Evolutionary conservation across 35 echinoderm and acorn worm genomes (phyloP), one percentile per base, ranked within the genome.

Genomic region (Lytechinus variegatus): DNA sequence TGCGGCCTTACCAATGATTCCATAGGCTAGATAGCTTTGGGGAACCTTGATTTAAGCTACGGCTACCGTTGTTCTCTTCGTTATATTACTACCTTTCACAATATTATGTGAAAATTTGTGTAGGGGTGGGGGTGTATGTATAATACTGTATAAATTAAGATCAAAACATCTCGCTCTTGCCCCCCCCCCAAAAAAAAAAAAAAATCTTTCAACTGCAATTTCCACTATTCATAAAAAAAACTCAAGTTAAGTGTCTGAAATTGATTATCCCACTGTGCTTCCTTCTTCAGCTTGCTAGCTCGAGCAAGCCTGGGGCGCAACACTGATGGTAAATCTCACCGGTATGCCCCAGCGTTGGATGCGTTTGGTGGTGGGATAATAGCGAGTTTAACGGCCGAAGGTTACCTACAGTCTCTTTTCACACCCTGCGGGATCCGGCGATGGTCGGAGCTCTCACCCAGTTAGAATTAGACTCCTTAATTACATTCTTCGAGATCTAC

Each of bases 381-480:
- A 79, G 66, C 66, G 66, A 79, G 66, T 79, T 58, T 79, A 79
- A 79, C 66, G 66, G 19, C 66, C 66, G 66, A 24, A 79, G 14
- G 19, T 79, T 24, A 58, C 33, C 56, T 58, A 58, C 13, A 13
- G 13, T 11, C 4, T 24, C 19, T 79, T 6, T 79, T 79, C 66
- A 79, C 66, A 79, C 66, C 66, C 66, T 79, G 66, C 66, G 66
- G 66, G 66, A 79, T 79, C 4, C 66, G 19, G 66, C 19, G 19
- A 79, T 79, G 24, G 66, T 19, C n/a, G 66, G 66, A 79, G 66
- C 66, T 79, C 66, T 79, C 66, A 79, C 66, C 66, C 66, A 79
- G 66, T 79, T 79, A 79, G 66, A 79, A 79, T 79, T 79, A 79
- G 66, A 19, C 66, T 79, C 66, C 66, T 79, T 79, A 79, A 79